Evolutionary conservation across 2,113 vertebrate genomes (phyloP), one percentile per base, ranked within the genome.

Genomic region (Poeciliopsis retropinna): DNA sequence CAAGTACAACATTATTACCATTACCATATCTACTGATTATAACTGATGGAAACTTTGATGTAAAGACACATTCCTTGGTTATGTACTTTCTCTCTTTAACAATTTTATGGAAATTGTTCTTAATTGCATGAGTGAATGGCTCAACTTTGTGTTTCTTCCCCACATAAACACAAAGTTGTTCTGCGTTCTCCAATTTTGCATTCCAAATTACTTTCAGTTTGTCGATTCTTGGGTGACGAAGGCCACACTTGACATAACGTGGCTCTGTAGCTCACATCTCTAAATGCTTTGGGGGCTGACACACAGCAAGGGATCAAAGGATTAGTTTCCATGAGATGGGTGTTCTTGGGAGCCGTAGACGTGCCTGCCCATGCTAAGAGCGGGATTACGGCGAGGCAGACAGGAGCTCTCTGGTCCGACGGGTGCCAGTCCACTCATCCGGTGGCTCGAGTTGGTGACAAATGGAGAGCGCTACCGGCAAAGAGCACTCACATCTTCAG

Each of bases 281-380:
- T 93, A 95, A 95, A 95, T 92, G 95, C 91, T 91, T 93, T 90
- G 93, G 89, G 93, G 92, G 93, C 93, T 72, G 82, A 95, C 94
- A 92, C 91, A 91, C 91, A 85, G 87, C 89, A 89, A 91, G 90
- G 92, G 94, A 96, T 97, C 95, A 95, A 97, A 96, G 94, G 94
- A 94, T 96, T 96, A 94, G 94, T 94, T 96, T 96, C 94, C 68
- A 84, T 89, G 79, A 92, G 93, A 93, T 83, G 90, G 88, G 70
- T 78, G 81, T 88, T 94, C 92, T 95, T 75, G 75, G 82, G 87
- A 89, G 87, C 91, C 30, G 70, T 81, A 86, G 91, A 93, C 91
- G 94, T 97, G 97, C 86, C 92, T 76, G 67, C 83, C 93, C 96
- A 96, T 98, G 87, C 93, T 94, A 94, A 96, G 90, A 92, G 85